A percentile compares a stretch with the other conserved stretches of the same genome.
phyloP scores from a whole-genome alignment of 2,797 vertebrate genomes.

The Poecilia velifera region DNA sequence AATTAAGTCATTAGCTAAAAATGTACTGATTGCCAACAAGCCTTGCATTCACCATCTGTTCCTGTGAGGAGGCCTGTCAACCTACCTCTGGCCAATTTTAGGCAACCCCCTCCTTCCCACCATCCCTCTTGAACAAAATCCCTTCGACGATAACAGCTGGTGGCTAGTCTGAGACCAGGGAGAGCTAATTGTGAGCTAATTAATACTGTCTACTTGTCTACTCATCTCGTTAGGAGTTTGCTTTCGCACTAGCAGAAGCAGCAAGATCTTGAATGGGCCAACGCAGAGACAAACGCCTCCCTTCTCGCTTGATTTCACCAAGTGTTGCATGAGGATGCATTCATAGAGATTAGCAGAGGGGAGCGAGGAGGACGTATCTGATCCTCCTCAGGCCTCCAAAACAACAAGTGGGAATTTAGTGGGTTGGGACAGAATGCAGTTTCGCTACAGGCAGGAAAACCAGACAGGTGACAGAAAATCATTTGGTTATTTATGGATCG shows the following conservation, averaged over 20 bases:
- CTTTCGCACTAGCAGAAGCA: constrained; percentile 56
- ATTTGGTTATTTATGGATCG: background rate
- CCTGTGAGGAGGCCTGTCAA: constrained; percentile 89
- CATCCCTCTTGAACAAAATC: constrained; percentile 42
- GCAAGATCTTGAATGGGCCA: constrained; percentile 32
- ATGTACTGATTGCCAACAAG: constrained; percentile 92
- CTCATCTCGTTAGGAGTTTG: constrained; percentile 85
- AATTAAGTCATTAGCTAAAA: constrained; percentile 98
- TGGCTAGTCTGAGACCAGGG: constrained; percentile 84
- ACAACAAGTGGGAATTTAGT: constrained; percentile 60
- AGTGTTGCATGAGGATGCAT: constrained; percentile 48
- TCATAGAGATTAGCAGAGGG: constrained; percentile 36
- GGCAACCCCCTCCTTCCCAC: constrained; percentile 39
- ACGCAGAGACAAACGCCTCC: constrained; percentile 20
- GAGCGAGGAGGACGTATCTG: constrained; percentile 28
- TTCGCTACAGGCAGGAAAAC: background rate
- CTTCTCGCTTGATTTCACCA: constrained; percentile 36
- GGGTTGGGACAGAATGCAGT: background rate
- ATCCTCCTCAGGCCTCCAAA: constrained; percentile 16
- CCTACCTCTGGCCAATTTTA: constrained; percentile 86
- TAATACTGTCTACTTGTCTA: constrained; percentile 81
- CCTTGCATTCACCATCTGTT: constrained; percentile 97
- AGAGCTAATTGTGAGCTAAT: constrained; percentile 89
- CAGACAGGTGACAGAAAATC: background rate
- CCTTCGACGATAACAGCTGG: constrained; percentile 87